Base-by-base conservation (phyloP, 2,888 invertebrate species). In the Torymus tubicola region DNA sequence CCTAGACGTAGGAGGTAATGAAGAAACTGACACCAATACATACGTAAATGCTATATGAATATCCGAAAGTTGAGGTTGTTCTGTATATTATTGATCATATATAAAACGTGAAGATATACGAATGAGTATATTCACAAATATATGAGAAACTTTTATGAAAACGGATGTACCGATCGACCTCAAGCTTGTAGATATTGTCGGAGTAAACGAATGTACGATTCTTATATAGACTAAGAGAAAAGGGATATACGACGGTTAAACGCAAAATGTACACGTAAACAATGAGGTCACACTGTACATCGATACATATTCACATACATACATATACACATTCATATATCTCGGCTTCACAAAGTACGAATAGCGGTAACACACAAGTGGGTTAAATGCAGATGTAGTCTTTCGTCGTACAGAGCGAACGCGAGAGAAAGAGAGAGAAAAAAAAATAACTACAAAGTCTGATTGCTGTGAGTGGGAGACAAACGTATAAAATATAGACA, bases 391-490 rank as follows among this genome's bases (percentile, higher is more conserved):
- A 71, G 31, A 31, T 31, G 31, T 71, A 80, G 75, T 70, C 53
- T 71, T 60, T 80, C 61, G 57, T 76, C 65, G 50, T 31, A 8
- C 2, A 31, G 31, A 31, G 31, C 31, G 31, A 2, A 31, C 3
- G 31, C 2, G 31, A 31, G 31, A 31, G 31, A 31, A 8, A 31
- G 31, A 31, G 31, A 31, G 31, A 31, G 76, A 60, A 14, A 24
- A 55, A 69, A 55, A 53, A 61, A 58, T 24, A 67, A 67, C 70
- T 60, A 63, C 11, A 81, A 81, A 81, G 81, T 78, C 81, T 81
- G 81, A 79, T 79, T 79, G 57, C 31, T 68, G 65, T 57, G 75
- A 81, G 61, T 31, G 18, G 10, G 60, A 12, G 10, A 52, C 2
- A 65, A 52, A 57, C 14, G 42, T 42, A 50, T 53, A 53, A 52